phyloP scores from a whole-genome alignment of 2,888 invertebrate species.

The Epistrophe grossulariae region DNA sequence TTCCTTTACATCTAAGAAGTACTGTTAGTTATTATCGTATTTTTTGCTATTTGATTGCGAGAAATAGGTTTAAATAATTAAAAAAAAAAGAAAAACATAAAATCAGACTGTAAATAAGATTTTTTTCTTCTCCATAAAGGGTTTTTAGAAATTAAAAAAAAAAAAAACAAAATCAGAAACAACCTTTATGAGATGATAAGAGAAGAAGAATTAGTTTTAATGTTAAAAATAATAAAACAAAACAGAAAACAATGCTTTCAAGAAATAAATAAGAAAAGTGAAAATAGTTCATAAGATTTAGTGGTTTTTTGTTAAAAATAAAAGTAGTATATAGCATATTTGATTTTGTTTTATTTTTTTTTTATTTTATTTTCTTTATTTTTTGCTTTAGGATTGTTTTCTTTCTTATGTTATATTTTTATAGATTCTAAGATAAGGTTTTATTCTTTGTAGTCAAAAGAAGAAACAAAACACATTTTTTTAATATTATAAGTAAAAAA shows the following conservation, averaged over 20 bases:
- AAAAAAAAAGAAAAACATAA: constrained; percentile 37
- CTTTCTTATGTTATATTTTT: constrained; percentile 39
- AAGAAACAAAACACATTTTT: constrained; percentile 59
- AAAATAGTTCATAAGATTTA: constrained; percentile 69
- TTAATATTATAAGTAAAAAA: constrained; percentile 66
- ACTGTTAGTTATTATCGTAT: constrained; percentile 45
- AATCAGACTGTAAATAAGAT: constrained; percentile 69
- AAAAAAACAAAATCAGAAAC: background rate
- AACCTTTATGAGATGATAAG: constrained; percentile 43
- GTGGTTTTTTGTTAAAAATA: constrained; percentile 57
- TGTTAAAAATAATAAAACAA: constrained; percentile 50
- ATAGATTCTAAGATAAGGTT: constrained; percentile 66
- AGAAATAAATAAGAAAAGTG: constrained; percentile 54
- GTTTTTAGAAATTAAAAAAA: constrained; percentile 29
- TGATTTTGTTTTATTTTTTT: constrained; percentile 40
- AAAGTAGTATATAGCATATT: constrained; percentile 35
- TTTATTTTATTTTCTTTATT: constrained; percentile 38
- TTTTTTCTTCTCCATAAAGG: constrained; percentile 48
- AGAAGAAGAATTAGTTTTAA: constrained; percentile 63
- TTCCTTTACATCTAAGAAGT: constrained; percentile 52
- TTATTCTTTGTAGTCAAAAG: constrained; percentile 75
- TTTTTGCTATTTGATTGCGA: constrained; percentile 67
- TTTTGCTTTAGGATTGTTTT: constrained; percentile 30
- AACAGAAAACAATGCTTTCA: constrained; percentile 56
- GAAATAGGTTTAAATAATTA: constrained; percentile 53